phyloP scores from a whole-genome alignment of 1,140 invertebrate species.

The Tetramorium alpestre region DNA sequence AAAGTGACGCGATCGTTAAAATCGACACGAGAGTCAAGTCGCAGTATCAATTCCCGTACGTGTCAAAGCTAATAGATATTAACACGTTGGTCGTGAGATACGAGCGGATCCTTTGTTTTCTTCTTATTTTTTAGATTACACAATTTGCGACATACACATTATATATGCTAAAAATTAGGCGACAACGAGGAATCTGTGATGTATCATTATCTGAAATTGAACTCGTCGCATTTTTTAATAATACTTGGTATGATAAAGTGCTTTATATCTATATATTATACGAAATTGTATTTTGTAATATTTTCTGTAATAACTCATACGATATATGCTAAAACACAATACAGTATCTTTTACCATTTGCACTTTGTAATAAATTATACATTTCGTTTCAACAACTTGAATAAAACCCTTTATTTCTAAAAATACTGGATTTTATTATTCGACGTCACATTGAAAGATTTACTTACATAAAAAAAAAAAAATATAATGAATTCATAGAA shows the following conservation, averaged over 20 bases:
- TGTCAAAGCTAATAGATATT: constrained; percentile 28
- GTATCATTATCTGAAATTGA: not conserved
- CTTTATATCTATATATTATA: not conserved
- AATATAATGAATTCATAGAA: too few relatives aligned
- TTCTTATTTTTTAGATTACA: not conserved
- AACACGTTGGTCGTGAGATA: not conserved
- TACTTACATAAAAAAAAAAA: too few relatives aligned
- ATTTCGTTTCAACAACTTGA: too few relatives aligned
- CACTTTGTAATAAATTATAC: too few relatives aligned
- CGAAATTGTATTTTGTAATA: not conserved
- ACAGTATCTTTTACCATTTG: too few relatives aligned
- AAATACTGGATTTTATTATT: too few relatives aligned
- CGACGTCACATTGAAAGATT: too few relatives aligned
- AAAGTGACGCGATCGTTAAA: constrained; percentile 10
- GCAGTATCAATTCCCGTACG: not conserved
- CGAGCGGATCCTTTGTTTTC: not conserved
- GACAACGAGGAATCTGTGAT: not conserved
- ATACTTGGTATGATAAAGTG: not conserved
- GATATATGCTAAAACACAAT: too few relatives aligned
- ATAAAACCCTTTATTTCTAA: too few relatives aligned
- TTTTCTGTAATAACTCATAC: too few relatives aligned
- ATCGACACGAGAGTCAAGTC: not conserved
- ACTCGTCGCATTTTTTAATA: not conserved
- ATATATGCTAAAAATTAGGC: not conserved
- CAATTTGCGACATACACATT: not conserved